phyloP scores from a whole-genome alignment of 2,888 invertebrate genomes.

The Phaedon cochleariae region DNA sequence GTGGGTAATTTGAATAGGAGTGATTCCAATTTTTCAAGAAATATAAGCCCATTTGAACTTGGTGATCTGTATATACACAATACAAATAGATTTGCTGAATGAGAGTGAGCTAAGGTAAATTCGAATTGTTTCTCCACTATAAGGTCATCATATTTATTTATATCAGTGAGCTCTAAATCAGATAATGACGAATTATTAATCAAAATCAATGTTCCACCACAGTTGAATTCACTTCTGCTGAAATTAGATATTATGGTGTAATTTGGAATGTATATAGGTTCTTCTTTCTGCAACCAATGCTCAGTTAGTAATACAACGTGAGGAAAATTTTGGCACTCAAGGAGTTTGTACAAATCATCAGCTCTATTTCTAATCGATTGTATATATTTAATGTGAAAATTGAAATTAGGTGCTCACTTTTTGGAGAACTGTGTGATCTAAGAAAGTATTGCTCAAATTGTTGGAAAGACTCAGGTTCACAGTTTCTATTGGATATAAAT shows the following conservation, averaged over 20 bases:
- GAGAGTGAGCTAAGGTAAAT: slow-evolving; percentile 10
- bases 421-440: background rate
- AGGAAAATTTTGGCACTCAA: slow-evolving; percentile 4
- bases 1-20: slow-evolving; percentile 6
- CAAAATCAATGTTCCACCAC: slow-evolving; percentile 12
- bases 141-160: slow-evolving; percentile 11
- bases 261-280: slow-evolving; percentile 11
- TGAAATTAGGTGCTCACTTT: slow-evolving; percentile 7
- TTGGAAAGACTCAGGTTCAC: background rate
- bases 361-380: slow-evolving; percentile 11
- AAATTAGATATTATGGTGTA: slow-evolving; percentile 7
- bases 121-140: slow-evolving; percentile 11
- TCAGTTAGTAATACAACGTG: slow-evolving; percentile 14
- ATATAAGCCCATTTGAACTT: background rate
- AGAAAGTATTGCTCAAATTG: background rate
- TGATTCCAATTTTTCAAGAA: slow-evolving; percentile 1
- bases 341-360: slow-evolving; percentile 3
- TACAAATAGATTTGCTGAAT: slow-evolving; percentile 7
- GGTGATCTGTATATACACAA: slow-evolving; percentile 9
- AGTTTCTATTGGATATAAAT: slow-evolving; percentile 3
- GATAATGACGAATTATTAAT: background rate
- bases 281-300: slow-evolving; percentile 7
- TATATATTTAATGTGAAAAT: slow-evolving; percentile 10
- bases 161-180: slow-evolving; percentile 4
- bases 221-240: slow-evolving; percentile 5